phyloP scores from a whole-genome alignment of 2,797 vertebrate species.

The Sphenopsis melanotis region DNA sequence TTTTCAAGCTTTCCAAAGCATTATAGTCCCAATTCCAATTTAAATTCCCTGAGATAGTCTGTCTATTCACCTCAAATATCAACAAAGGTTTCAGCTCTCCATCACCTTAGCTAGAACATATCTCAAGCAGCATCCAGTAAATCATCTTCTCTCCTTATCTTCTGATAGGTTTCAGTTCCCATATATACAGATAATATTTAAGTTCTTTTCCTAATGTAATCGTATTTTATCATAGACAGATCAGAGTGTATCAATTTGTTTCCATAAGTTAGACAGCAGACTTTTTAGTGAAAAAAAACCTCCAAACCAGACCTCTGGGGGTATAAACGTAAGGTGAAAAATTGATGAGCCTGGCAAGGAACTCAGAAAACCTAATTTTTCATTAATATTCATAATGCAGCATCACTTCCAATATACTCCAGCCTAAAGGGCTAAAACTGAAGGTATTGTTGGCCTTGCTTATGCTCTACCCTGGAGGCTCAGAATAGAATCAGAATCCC shows the following conservation, averaged over 20 bases:
- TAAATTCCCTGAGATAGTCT: not conserved
- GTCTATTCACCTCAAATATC: not conserved
- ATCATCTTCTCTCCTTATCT: not conserved
- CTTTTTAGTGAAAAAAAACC: not conserved
- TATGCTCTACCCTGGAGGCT: not conserved
- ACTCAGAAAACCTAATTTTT: constrained; percentile 3
- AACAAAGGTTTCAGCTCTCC: not conserved
- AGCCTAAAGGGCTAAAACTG: not conserved
- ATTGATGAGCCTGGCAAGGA: not conserved
- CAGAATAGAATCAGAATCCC: not conserved
- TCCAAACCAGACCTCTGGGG: rapidly evolving
- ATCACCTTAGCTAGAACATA: not conserved
- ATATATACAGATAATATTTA: not conserved
- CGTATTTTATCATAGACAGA: not conserved
- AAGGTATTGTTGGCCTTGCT: not conserved
- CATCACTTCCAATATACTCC: not conserved
- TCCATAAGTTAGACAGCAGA: not conserved
- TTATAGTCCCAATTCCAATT: not conserved
- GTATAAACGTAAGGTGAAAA: not conserved
- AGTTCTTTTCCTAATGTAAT: not conserved
- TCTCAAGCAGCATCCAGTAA: not conserved
- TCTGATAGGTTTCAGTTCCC: not conserved
- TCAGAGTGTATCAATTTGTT: not conserved
- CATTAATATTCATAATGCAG: not conserved
- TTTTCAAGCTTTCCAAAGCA: not conserved